phyloP scores from a whole-genome alignment of 2,797 vertebrate species.

The Bovichtus diacanthus region DNA sequence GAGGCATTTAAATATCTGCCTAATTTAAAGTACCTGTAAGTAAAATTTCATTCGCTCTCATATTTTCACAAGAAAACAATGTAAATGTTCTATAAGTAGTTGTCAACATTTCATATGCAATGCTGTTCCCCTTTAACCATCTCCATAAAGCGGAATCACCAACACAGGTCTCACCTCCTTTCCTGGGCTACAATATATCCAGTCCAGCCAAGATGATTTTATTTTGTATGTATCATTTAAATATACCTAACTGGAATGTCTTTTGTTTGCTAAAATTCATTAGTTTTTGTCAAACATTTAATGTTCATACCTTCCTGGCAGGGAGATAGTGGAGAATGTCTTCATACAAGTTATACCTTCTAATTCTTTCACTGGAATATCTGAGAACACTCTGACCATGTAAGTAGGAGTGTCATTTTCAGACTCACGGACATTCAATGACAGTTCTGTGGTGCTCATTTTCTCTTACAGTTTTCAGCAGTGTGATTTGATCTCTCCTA shows the following conservation, averaged over 20 bases:
- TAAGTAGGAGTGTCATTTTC: constrained; percentile 75
- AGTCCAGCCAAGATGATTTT: constrained; percentile 86
- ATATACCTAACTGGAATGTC: neutral
- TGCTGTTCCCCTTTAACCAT: neutral
- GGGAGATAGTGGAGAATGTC: constrained; percentile 72
- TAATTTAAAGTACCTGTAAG: constrained; percentile 91
- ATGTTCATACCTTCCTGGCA: constrained; percentile 19
- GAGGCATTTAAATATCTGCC: constrained; percentile 90
- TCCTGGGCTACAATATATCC: constrained; percentile 86
- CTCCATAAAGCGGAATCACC: constrained; percentile 87
- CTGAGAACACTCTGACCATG: constrained; percentile 88
- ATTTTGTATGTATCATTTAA: constrained; percentile 86
- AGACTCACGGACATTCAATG: neutral
- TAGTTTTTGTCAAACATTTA: neutral
- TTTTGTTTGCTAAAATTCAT: neutral
- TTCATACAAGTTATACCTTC: constrained; percentile 85
- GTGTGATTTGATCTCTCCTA: neutral
- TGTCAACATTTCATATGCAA: neutral
- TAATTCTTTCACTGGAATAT: constrained; percentile 89
- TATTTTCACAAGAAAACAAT: constrained; percentile 15
- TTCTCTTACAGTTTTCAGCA: neutral
- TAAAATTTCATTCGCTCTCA: constrained; percentile 43
- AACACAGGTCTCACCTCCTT: constrained; percentile 90
- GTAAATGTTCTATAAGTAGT: neutral
- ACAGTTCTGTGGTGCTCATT: neutral